A percentile compares a stretch with the other conserved stretches of the same genome.
Conservation (phyloP, 2,888 invertebrate genomes). For the Galeruca laticollis region DNA sequence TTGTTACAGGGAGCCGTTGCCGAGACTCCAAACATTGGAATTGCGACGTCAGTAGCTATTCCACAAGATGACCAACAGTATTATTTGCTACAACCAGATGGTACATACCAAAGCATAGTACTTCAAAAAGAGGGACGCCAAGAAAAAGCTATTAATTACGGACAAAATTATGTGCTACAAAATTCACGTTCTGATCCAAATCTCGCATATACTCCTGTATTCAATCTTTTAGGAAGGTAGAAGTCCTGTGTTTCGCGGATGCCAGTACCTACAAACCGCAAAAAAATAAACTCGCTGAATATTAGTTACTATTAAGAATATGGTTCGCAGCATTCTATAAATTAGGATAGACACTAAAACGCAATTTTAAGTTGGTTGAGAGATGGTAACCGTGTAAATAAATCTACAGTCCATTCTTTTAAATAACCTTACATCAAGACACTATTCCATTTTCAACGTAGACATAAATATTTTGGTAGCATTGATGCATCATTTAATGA, state of each 20-base stretch:
- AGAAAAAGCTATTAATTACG: constrained; percentile 48
- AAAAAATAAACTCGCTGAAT: background rate
- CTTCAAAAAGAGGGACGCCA: constrained; percentile 45
- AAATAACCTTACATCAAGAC: too few species aligned
- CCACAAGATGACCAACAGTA: constrained; percentile 43
- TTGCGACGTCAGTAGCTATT: constrained; percentile 51
- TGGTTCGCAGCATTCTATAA: too few species aligned
- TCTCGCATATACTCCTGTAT: constrained; percentile 47
- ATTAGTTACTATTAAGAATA: background rate
- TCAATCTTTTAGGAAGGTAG: constrained; percentile 37
- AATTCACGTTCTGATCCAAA: constrained; percentile 48
- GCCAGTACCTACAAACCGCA: background rate
- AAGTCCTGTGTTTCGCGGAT: background rate
- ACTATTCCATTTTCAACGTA: too few species aligned
- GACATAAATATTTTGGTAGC: too few species aligned
- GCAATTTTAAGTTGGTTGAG: too few species aligned
- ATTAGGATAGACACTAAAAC: too few species aligned
- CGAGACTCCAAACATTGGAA: constrained; percentile 47
- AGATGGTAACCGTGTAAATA: too few species aligned
- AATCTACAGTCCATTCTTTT: too few species aligned
- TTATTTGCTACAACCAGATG: constrained; percentile 53
- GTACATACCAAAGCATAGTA: constrained; percentile 50
- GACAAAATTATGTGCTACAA: constrained; percentile 51
- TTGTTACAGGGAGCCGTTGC: background rate
- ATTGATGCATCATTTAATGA: too few species aligned